Evolutionary conservation across 2,797 vertebrate genomes (phyloP), one percentile per base, ranked within the genome.

Genomic region (Eptatretus atami): DNA sequence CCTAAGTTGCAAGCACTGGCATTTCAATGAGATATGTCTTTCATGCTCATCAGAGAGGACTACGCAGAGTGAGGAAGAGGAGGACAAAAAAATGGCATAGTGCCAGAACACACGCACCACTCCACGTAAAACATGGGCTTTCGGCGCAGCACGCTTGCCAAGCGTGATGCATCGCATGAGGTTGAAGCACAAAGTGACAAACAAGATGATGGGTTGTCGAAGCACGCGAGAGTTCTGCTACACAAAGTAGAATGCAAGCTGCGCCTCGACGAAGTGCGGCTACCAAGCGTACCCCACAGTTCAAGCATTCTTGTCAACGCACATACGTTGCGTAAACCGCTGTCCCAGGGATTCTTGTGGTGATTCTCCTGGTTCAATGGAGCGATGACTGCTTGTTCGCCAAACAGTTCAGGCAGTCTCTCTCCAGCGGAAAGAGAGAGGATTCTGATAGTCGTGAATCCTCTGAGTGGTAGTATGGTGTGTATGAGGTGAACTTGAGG

Each of bases 111-210:
- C n/a, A 61, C n/a, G 10, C n/a, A 9, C 10, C n/a, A 25, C n/a
- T n/a, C 25, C 25, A 25, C 57, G 57, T n/a, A 61, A 61, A 25
- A 61, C 57, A 11, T 61, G 57, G 57, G 57, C n/a, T 61, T 61
- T 25, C n/a, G 57, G 25, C 57, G 57, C n/a, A 61, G 57, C 57
- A 61, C 57, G n/a, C 57, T 61, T n/a, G 57, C 57, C n/a, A n/a
- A 61, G 57, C 57, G 57, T 3, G 57, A 61, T 44, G 31, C 31
- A 44, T 44, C 6, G 31, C 31, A 44, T 44, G 31, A 44, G n/a
- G 57, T n/a, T 25, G 57, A 61, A 61, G 25, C n/a, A n/a, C 57
- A n/a, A 25, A 61, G 57, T 25, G 57, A 61, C 25, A n/a, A n/a
- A 12, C 12, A 9, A 61, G 57, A 61, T n/a, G 57, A 61, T n/a